Evolutionary conservation across 2,797 vertebrate genomes (phyloP).

Genomic region (Antrozous pallidus): DNA sequence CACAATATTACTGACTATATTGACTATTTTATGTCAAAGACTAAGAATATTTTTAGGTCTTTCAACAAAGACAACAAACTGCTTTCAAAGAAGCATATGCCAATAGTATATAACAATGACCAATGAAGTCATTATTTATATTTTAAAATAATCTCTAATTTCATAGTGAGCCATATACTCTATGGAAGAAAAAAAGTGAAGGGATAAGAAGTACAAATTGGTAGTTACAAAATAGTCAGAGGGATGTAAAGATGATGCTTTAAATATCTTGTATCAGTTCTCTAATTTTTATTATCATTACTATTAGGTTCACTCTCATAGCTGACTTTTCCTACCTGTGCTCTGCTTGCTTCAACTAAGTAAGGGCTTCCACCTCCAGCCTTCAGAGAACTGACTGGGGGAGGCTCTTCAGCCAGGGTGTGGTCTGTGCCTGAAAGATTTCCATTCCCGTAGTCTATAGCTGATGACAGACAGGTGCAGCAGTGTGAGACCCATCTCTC

Average conservation of each 20-base stretch:
- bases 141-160: not conserved
- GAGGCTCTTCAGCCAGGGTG: not conserved
- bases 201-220: not conserved
- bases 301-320: not conserved
- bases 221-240: not conserved
- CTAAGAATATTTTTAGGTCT: constrained; percentile 9
- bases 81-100: constrained; percentile 7
- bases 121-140: constrained; percentile 6
- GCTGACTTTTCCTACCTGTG: not conserved
- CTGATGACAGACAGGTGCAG: not conserved
- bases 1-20: not conserved
- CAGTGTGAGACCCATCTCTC: not conserved
- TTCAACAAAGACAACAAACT: not conserved
- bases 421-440: not conserved
- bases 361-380: not conserved
- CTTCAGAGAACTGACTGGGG: not conserved
- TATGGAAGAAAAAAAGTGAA: not conserved
- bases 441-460: not conserved
- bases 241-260: not conserved
- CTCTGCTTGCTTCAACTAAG: not conserved
- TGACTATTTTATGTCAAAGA: not conserved
- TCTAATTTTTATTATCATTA: not conserved
- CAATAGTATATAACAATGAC: not conserved
- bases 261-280: not conserved
- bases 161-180: not conserved